Base-by-base conservation (phyloP, 2,888 invertebrate genomes). In the Aquatica leii region DNA sequence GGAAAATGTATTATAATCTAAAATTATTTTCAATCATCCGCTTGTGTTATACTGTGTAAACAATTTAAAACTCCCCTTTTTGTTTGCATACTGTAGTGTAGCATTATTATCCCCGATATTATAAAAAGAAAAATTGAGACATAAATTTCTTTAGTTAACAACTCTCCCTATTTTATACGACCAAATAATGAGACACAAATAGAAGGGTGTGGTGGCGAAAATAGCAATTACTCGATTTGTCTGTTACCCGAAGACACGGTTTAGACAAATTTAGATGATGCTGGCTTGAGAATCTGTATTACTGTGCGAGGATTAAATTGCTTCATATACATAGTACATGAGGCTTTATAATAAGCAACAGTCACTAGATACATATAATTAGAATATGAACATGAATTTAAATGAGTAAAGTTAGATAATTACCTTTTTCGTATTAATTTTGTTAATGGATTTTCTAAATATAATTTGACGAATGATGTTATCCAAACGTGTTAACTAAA, bases 191-290 rank as follows among this genome's bases (percentile, higher is more conserved):
- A 64, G 51, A 59, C 59, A 49, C 37, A 59, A 58, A 64, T 51
- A 59, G 54, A 64, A 60, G 57, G 64, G 64, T 60, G 57, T 64
- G 64, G 55, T 59, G 21, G 50, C 31, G 51, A 60, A 53, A 56
- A 60, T 52, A 56, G 52, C 64, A 64, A 64, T 64, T 64, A 60
- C 46, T 60, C 52, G 21, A 21, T 31, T 43, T 40, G 41, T 41
- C 55, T 56, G 51, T 52, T 51, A 62, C 56, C 52, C 21, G 5
- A 20, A 54, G 34, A 34, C 14, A 55, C 54, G 41, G 37, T 54
- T 59, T 40, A n/a, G 53, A 58, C 41, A 46, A 56, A 61, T 31
- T 51, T 46, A 15, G 24, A 49, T 34, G 37, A 52, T 34, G 34
- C 15, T 48, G 12, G 20, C 8, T 40, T 18, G n/a, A n/a, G n/a